Evolutionary conservation across 2,797 vertebrate species (phyloP), one percentile per base, ranked within the genome.

Genomic region (Glyptemys insculpta): DNA sequence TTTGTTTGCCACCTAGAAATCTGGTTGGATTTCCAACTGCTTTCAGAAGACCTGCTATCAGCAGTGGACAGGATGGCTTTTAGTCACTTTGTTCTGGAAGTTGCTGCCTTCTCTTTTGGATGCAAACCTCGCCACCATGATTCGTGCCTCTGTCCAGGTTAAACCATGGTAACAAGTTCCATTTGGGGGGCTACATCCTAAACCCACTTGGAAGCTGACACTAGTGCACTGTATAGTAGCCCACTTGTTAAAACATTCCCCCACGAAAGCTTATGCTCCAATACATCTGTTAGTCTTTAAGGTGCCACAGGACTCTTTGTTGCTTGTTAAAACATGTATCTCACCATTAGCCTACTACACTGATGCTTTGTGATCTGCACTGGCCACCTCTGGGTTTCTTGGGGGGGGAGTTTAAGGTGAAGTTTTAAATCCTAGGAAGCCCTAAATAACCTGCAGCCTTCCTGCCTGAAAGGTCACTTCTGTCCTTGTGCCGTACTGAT

Each of bases 401-500:
- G 65, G 65, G 0, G 0, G 9, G 0, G 0, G 16, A 18, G 41
- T 5, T 52, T 29, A 47, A 65, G n/a, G 18, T 44, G 8, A 8
- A 4, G 3, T 74, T 37, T 31, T 59, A n/a, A 27, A 27, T 14
- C 29, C 44, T 16, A 1, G 5, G 15, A 56, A 16, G 12, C 1
- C 74, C 2, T 0, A 37, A 54, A 0, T 23, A 2, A 0, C 1
- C 54, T 21, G 34, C 44, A 25, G 4, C 10, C 0, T 12, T 84
- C 41, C 76, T 29, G 0, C 54, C 54, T 14, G 3, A 31, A 3
- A 25, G 21, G 29, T 0, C 1, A 2, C 11, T 21, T 2, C 78
- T 68, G 1, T 19, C 81, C 16, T 31, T 3, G 6, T n/a, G 2
- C 81, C 8, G 2, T 0, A 1, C 34, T 2, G 47, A 83, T 54